Percentiles rank a stretch among this genome's conserved stretches.
Evolutionary conservation across 2,797 vertebrate species (phyloP).

Genomic region (Notolepis coatsorum): DNA sequence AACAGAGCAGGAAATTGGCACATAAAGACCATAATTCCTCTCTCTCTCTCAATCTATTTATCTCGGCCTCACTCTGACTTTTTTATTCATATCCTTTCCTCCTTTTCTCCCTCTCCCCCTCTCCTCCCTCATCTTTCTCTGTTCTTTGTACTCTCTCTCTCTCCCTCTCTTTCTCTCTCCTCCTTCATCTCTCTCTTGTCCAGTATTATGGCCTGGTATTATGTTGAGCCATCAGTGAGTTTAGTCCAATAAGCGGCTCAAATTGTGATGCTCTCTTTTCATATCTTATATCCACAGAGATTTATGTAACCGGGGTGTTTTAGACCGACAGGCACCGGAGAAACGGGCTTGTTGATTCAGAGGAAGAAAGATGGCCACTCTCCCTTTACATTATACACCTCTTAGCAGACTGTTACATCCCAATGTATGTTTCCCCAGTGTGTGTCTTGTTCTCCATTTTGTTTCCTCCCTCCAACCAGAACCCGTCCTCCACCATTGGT

Average conservation of each 20-base stretch:
- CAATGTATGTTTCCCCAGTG: no score
- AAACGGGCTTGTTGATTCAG: constrained; percentile 9
- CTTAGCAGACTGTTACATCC: no score
- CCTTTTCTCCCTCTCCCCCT: neutral
- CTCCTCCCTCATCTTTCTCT: neutral
- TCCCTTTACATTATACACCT: no score
- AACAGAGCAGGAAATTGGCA: constrained; percentile 38
- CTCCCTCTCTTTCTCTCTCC: constrained; percentile 14
- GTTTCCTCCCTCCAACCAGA: neutral
- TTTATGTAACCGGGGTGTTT: neutral
- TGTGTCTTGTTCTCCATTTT: neutral
- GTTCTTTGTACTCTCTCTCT: constrained; percentile 4
- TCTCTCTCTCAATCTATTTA: constrained; percentile 31
- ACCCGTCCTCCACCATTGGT: no score
- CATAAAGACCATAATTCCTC: constrained; percentile 35
- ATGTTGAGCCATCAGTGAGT: neutral
- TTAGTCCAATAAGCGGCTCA: constrained; percentile 3
- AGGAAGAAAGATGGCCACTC: no score
- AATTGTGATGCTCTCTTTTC: neutral
- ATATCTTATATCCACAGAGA: neutral
- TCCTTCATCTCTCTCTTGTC: neutral
- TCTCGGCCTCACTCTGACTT: no score
- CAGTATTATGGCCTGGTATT: neutral
- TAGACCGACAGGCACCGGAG: neutral
- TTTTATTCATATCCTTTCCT: no score